Conservation (phyloP, 2,113 vertebrate species). For the Entelurus aequoreus region DNA sequence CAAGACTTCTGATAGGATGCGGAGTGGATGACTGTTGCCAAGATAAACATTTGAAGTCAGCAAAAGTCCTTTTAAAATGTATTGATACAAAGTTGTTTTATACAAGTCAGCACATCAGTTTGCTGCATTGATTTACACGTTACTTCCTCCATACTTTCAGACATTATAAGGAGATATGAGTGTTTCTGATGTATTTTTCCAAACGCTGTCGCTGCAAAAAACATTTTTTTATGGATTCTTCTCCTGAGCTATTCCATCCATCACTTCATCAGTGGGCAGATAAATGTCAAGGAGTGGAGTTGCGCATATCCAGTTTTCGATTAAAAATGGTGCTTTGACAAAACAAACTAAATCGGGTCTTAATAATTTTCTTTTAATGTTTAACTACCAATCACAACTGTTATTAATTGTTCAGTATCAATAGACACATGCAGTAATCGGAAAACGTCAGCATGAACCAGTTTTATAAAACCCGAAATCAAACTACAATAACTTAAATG, state of each 20-base stretch:
- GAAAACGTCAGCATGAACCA: too few species aligned
- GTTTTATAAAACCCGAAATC: too few species aligned
- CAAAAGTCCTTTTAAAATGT: not conserved
- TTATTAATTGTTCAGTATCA: too few species aligned
- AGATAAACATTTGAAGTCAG: not conserved
- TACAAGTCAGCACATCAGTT: constrained; percentile 8
- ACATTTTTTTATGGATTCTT: constrained; percentile 6
- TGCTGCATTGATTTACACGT: not conserved
- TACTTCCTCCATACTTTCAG: not conserved
- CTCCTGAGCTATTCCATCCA: constrained; percentile 35
- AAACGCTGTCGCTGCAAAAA: not conserved
- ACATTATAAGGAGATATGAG: not conserved
- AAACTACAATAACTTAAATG: too few species aligned
- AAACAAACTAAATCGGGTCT: too few species aligned
- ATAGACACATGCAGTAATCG: too few species aligned
- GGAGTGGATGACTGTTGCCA: not conserved
- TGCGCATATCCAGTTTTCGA: not conserved
- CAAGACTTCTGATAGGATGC: too few species aligned
- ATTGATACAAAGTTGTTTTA: not conserved
- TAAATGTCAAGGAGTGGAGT: constrained; percentile 2
- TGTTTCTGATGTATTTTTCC: not conserved
- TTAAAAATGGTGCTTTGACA: too few species aligned
- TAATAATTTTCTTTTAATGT: too few species aligned
- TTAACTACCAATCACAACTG: too few species aligned
- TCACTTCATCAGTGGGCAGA: constrained; percentile 43